phyloP scores from a whole-genome alignment of 2,113 vertebrate species.

The Otus sunia region DNA sequence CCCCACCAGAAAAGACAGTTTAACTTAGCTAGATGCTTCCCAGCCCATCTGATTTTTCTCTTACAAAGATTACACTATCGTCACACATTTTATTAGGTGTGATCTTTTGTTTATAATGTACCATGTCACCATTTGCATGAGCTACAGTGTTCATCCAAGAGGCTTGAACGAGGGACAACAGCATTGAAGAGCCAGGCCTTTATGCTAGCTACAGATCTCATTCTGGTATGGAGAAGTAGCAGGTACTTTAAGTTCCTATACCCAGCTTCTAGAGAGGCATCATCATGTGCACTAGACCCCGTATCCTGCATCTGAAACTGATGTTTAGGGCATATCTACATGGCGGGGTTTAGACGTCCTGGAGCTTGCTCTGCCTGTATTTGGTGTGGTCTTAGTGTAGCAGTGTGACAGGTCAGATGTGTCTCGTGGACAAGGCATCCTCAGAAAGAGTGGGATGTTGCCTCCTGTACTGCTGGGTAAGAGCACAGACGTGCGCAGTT shows the following conservation, averaged over 20 bases:
- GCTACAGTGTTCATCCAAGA: background rate
- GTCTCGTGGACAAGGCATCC: background rate
- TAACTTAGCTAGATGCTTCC: background rate
- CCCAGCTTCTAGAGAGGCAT: background rate
- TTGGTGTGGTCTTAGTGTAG: background rate
- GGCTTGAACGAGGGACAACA: background rate
- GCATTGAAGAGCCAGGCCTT: background rate
- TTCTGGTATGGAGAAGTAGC: background rate
- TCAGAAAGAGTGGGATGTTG: background rate
- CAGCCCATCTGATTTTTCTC: background rate
- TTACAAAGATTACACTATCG: background rate
- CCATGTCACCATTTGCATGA: rapidly evolving
- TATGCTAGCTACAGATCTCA: background rate
- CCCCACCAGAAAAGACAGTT: background rate
- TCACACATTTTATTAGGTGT: background rate
- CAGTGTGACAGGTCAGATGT: background rate
- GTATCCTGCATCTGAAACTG: background rate
- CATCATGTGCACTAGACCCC: too few species aligned
- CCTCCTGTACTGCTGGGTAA: background rate
- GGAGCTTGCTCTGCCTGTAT: background rate
- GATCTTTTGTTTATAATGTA: background rate
- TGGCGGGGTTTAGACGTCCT: background rate
- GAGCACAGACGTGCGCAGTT: background rate
- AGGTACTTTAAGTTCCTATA: background rate
- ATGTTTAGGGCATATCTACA: rapidly evolving